Conservation (phyloP, 2,888 invertebrate genomes). For the Stratiomys singularior region DNA sequence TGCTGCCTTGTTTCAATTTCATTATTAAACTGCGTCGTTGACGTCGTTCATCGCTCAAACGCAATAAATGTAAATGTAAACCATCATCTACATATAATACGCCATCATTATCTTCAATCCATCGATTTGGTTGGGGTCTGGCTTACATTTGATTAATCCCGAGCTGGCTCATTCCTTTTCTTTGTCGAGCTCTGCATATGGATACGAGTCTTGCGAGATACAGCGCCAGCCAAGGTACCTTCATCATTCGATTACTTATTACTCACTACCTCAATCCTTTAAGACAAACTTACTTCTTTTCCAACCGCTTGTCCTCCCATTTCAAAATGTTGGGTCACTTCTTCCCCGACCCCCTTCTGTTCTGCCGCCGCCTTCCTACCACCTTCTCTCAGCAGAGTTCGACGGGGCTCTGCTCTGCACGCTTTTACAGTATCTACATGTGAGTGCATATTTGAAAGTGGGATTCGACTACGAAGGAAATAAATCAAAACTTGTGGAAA, state of each 20-base stretch:
- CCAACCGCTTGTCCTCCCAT: slow-evolving; percentile 3
- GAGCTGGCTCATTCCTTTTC: slow-evolving; percentile 20
- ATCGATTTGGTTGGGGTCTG: slow-evolving; percentile 51
- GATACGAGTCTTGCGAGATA: neutral
- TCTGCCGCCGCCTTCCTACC: neutral
- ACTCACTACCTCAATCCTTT: slow-evolving; percentile 38
- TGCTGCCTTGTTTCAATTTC: slow-evolving; percentile 40
- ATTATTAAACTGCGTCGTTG: slow-evolving; percentile 43
- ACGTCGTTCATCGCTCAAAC: slow-evolving; percentile 34
- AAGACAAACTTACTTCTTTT: slow-evolving; percentile 30
- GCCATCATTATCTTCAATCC: slow-evolving; percentile 54
- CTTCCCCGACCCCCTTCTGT: neutral
- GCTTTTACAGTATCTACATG: neutral
- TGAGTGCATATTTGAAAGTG: slow-evolving; percentile 21
- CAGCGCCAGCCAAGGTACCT: slow-evolving; percentile 9
- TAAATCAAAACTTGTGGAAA: slow-evolving; percentile 53
- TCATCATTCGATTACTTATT: slow-evolving; percentile 44
- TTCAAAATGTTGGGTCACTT: slow-evolving; percentile 2
- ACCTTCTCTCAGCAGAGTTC: neutral
- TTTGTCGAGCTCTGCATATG: slow-evolving; percentile 34
- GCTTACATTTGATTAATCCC: slow-evolving; percentile 52
- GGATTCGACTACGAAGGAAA: slow-evolving; percentile 43
- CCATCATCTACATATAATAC: slow-evolving; percentile 50
- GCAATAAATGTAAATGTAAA: slow-evolving; percentile 47
- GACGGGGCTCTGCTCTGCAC: neutral